A percentile compares a stretch with the other conserved stretches of the same genome.
These are phyloP conservation scores for Melipona beecheii DNA, from an alignment of 2,888 invertebrate species.

Conservation along the genomic window DNA sequence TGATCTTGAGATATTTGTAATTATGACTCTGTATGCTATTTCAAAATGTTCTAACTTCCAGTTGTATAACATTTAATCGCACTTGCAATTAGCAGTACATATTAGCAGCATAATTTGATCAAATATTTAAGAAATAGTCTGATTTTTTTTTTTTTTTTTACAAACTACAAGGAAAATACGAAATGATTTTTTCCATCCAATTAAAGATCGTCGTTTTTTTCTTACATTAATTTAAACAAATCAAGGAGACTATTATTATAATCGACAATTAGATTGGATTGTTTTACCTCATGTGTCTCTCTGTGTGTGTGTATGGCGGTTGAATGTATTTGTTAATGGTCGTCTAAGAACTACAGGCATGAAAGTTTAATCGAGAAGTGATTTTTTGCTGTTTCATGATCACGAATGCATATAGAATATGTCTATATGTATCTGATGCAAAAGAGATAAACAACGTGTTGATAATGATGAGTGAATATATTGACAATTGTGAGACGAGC, in stretches of 20 bases:
- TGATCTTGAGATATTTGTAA: not conserved
- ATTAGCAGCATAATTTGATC: not conserved
- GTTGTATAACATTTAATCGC: not conserved
- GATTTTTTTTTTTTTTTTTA: not conserved
- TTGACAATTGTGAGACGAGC: constrained; percentile 56
- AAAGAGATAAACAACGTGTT: constrained; percentile 29
- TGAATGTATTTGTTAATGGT: constrained; percentile 81
- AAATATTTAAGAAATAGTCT: not conserved
- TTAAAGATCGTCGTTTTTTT: not conserved
- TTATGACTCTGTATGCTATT: not conserved
- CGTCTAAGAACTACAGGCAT: constrained; percentile 80
- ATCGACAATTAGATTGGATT: constrained; percentile 75
- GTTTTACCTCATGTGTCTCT: constrained; percentile 74
- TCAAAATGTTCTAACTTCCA: not conserved
- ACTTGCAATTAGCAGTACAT: not conserved
- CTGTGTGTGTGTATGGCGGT: constrained; percentile 78
- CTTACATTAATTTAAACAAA: not conserved
- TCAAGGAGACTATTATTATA: constrained; percentile 46
- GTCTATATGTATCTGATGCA: constrained; percentile 35
- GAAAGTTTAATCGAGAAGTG: constrained; percentile 60
- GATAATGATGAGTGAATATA: constrained; percentile 52
- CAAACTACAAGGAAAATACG: not conserved
- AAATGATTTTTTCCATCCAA: constrained; percentile 4
- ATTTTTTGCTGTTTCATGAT: constrained; percentile 53
- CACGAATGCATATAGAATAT: constrained; percentile 32